Conservation (phyloP, 2,797 vertebrate species). For the Acrossocheilus wenchowensis region DNA sequence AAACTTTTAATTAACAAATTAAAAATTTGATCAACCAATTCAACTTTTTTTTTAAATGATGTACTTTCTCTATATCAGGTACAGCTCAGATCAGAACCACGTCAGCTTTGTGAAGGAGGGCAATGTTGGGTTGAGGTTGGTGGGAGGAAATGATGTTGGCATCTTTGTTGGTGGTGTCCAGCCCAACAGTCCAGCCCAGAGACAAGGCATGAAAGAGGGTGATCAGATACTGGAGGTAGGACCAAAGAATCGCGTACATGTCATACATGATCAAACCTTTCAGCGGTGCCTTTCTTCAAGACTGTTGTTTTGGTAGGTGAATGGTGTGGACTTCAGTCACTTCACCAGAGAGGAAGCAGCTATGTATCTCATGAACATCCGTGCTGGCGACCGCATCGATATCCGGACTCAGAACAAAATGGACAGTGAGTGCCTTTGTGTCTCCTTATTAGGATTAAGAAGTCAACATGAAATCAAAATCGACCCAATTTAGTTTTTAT, state of each 20-base stretch:
- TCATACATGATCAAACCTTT: neutral
- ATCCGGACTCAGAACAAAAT: conserved; percentile 89
- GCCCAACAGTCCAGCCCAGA: conserved; percentile 86
- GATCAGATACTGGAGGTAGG: conserved; percentile 95
- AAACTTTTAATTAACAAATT: neutral
- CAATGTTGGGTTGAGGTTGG: conserved; percentile 88
- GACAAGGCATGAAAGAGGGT: conserved; percentile 87
- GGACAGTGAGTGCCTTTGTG: conserved; percentile 85
- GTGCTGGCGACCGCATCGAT: conserved; percentile 76
- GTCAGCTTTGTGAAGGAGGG: conserved; percentile 86
- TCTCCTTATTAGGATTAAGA: neutral
- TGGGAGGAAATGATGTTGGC: conserved; percentile 93
- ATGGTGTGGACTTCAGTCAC: conserved; percentile 84
- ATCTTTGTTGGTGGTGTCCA: conserved; percentile 95
- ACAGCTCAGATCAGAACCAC: conserved; percentile 80
- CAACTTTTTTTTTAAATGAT: neutral
- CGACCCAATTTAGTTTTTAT: neutral
- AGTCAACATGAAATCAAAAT: neutral
- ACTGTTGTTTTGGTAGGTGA: conserved; percentile 79
- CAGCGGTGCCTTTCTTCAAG: neutral
- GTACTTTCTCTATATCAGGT: conserved; percentile 69
- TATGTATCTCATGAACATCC: conserved; percentile 85
- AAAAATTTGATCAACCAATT: neutral
- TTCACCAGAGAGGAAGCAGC: conserved; percentile 93
- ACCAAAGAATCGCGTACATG: neutral